Evolutionary conservation across 1,140 invertebrate species (phyloP), one percentile per base, ranked within the genome.

Genomic region (Drosophila eugracilis): DNA sequence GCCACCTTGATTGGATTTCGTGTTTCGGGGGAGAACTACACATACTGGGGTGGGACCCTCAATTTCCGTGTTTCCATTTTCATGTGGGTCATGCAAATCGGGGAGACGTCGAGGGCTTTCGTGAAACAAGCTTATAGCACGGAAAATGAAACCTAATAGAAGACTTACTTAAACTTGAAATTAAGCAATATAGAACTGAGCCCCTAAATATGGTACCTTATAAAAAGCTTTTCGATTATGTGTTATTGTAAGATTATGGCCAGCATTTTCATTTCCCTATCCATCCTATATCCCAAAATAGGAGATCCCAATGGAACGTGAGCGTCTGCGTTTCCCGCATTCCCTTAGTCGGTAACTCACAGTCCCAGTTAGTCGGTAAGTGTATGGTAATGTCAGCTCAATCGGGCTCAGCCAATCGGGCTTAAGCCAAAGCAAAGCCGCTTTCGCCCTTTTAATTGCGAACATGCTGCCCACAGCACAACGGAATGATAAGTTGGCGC

Each of bases 401-500:
- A n/a, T n/a, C n/a, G n/a, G n/a, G n/a, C n/a, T n/a, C n/a, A 52
- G 48, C 14, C 12, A 58, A 52, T 57, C 50, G 52, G 10, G 53
- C 41, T n/a, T n/a, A n/a, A n/a, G n/a, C n/a, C n/a, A n/a, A 12
- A 69, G 37, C 66, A 70, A 70, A 70, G 63, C 66, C 41, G 66
- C 49, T 39, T 69, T 66, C 30, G 44, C 63, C 9, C 63, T 10
- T 15, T 41, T 70, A 58, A 53, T 58, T 21, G 48, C 47, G 15
- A 32, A 32, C 45, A 32, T 10, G 50, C 14, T 49, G 41, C 45
- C 45, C 30, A 26, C 22, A n/a, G 34, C 14, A 6, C n/a, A 10
- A 17, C 19, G 22, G 24, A 6, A 39, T 83, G 78, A 79, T 83
- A 80, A 89, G 89, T 89, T 80, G 80, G 69, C 71, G 60, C 84